Base-by-base conservation (phyloP, 2,888 invertebrate genomes). In the Stegana nigrithorax region DNA sequence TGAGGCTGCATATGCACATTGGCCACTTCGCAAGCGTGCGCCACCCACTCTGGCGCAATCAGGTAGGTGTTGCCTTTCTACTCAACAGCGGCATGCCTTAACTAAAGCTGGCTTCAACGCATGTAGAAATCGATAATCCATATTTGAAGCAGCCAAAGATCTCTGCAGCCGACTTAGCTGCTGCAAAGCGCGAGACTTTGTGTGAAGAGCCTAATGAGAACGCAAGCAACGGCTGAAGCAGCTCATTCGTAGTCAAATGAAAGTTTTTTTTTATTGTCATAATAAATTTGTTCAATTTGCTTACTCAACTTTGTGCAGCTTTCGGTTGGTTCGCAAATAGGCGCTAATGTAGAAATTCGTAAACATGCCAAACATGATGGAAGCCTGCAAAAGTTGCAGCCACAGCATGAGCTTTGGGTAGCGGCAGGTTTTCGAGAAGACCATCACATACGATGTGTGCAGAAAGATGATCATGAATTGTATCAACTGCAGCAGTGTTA, bases 401-500 rank as follows among this genome's bases (percentile, higher is more conserved):
- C 87, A 86, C 0, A 87, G 84, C 0, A 84, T 80, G 87, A 88
- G 88, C 7, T 87, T 85, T 2, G 92, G 91, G 72, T 88, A 91
- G 0, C 72, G 86, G 71, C 92, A 92, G 66, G 89, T 12, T 86
- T 0, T 87, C 21, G 53, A 55, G 77, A 36, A 80, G 86, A 0
- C 87, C 72, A 29, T 89, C 64, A 8, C 82, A 72, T 0, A 80
- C 66, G 80, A 87, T 88, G 72, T 89, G 69, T 90, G 90, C 0
- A 89, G 53, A 0, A 89, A 82, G 14, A 89, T 83, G 61, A 88
- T 66, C 36, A 88, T 78, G 80, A 92, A 92, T 79, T 92, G 92
- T 0, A 89, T 90, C 80, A 95, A 88, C 86, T 95, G 94, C 67
- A 94, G 77, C 73, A 91, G 91, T 0, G 94, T 95, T 67, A 95